phyloP scores from a whole-genome alignment of 2,888 invertebrate genomes.

The Creontiades dilutus region DNA sequence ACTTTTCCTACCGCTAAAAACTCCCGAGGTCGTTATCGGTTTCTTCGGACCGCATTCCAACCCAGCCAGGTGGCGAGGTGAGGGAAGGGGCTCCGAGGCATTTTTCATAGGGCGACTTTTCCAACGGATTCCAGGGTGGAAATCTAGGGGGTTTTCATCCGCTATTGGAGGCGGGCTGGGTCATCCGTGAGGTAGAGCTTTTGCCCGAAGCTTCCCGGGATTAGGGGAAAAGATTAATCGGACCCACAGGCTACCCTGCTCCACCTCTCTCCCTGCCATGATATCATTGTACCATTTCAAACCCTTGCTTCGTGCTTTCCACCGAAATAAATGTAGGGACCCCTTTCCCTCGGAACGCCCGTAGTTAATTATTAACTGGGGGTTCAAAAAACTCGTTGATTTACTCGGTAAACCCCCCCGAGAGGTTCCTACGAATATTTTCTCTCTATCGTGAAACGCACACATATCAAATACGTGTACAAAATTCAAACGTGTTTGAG shows the following conservation, averaged over 20 bases:
- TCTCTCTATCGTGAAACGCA: neutral
- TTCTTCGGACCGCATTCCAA: slow-evolving; percentile 3
- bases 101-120: slow-evolving; percentile 28
- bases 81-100: neutral
- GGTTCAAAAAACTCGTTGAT: slow-evolving; percentile 23
- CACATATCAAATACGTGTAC: neutral
- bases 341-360: neutral
- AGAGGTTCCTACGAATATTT: slow-evolving; percentile 8
- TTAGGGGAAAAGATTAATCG: slow-evolving; percentile 15
- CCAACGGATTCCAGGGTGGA: neutral
- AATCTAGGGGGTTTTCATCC: slow-evolving; percentile 10
- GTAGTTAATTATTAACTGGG: slow-evolving; percentile 14
- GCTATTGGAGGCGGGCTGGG: neutral
- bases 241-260: neutral
- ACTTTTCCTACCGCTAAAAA: neutral
- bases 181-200: slow-evolving; percentile 18
- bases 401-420: neutral
- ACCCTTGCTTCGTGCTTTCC: slow-evolving; percentile 1
- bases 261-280: neutral
- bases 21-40: slow-evolving; percentile 23
- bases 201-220: slow-evolving; percentile 14
- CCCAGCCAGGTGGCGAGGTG: neutral
- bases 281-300: slow-evolving; percentile 34
- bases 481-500: too few relatives aligned
- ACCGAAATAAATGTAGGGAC: slow-evolving; percentile 10